Base-by-base conservation (phyloP, 2,797 vertebrate species). In the Sciaenops ocellatus region DNA sequence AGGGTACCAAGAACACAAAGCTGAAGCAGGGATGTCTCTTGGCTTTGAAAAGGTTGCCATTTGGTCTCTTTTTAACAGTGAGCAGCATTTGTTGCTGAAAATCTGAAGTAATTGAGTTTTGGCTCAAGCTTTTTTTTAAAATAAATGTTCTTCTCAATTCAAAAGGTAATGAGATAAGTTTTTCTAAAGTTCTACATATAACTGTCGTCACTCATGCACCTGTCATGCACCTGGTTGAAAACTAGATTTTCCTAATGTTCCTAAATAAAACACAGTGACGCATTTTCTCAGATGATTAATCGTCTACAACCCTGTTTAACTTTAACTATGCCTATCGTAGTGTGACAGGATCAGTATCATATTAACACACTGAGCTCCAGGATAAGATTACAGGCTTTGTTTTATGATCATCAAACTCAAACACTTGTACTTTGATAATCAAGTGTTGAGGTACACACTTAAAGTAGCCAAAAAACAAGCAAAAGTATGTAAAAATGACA, bases 81-180 rank as follows among this genome's bases (percentile, higher is more conserved):
- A 44, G 51, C 66, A 70, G 73, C 80, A 65, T 84, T 86, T 84
- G 82, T 71, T 55, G 47, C 69, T 69, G 63, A 71, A 87, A 88
- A 78, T 76, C 50, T 79, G 41, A 85, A 79, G 83, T 92, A 92
- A 95, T 94, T 83, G 17, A 87, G 80, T 94, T 92, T 87, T 85
- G 47, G 59, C 55, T 65, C 38, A 81, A 69, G 54, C 63, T 74
- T 87, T 82, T 73, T 51, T 62, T 42, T 62, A 57, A 66, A 66
- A 54, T 68, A 69, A 77, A 57, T 61, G 17, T 78, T 65, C 55
- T 54, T 72, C 47, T 82, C 42, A 59, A 75, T 83, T 90, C 73
- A 88, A 84, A 84, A 79, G 64, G 54, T 70, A 85, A 74, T 80
- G 78, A 82, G 75, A 51, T 64, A 46, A 69, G 67, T n/a, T 55